Conservation (phyloP, 2,797 vertebrate species). For the Pangasius larnaudii region DNA sequence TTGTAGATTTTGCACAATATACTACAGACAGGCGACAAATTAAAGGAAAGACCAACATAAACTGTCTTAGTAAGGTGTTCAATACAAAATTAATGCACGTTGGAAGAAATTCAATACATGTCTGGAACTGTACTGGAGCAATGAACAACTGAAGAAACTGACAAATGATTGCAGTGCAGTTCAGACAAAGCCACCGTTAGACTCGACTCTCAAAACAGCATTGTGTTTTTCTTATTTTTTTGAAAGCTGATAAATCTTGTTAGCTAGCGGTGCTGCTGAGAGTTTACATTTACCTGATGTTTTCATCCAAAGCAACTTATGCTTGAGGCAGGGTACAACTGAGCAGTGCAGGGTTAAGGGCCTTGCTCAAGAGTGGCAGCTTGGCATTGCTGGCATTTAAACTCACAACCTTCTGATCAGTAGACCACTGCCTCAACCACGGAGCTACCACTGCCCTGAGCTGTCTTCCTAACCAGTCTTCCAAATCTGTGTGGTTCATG, state of each 20-base stretch:
- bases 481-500: not conserved
- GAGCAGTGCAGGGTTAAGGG: not conserved
- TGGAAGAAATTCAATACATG: not conserved
- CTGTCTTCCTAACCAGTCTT: not conserved
- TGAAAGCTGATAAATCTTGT: not conserved
- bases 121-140: not conserved
- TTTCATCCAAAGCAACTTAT: not conserved
- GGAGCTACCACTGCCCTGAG: not conserved
- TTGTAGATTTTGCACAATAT: not conserved
- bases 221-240: not conserved
- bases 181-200: not conserved
- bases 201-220: not conserved
- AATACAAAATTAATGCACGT: not conserved
- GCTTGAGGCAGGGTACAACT: not conserved
- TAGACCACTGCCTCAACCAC: not conserved
- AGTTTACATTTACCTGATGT: not conserved
- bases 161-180: not conserved
- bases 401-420: not conserved
- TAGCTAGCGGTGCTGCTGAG: not conserved
- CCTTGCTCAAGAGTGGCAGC: not conserved
- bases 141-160: not conserved
- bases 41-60: not conserved
- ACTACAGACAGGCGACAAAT: not conserved
- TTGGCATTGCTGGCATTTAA: not conserved
- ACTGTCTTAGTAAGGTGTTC: not conserved